Conservation (phyloP, 2,113 vertebrate species). For the Phoenicopterus ruber region DNA sequence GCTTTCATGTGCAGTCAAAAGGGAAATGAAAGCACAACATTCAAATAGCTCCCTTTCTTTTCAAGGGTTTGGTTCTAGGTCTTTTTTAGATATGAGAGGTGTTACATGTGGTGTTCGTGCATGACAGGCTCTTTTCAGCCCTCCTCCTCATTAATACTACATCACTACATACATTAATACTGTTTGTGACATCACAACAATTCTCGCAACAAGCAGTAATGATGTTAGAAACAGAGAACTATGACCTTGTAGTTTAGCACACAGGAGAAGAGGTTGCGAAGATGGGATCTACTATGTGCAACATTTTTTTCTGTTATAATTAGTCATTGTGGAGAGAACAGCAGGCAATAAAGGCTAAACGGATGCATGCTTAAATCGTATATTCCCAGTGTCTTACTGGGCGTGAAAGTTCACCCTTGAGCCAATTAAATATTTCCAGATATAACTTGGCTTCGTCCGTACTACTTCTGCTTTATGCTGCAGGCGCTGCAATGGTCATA, state of each 20-base stretch:
- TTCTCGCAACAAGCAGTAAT: not conserved
- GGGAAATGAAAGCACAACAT: constrained; percentile 11
- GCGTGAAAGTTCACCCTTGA: constrained; percentile 45
- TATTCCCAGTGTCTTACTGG: constrained; percentile 28
- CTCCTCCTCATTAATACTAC: not conserved
- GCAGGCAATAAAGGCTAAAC: not conserved
- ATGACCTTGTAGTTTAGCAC: not conserved
- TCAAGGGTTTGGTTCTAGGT: not conserved
- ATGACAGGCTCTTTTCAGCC: not conserved
- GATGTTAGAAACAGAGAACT: not conserved
- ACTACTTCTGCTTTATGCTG: constrained; percentile 21
- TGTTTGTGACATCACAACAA: not conserved
- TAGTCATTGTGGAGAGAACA: constrained; percentile 7
- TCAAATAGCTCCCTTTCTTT: not conserved
- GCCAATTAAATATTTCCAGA: constrained; percentile 58
- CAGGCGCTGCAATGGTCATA: not conserved
- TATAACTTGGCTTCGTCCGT: not conserved
- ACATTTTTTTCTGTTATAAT: not conserved
- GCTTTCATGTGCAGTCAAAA: not conserved
- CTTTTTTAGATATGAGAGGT: not conserved
- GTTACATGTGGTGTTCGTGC: not conserved
- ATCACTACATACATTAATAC: not conserved
- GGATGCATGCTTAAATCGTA: constrained; percentile 37
- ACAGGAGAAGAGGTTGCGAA: not conserved
- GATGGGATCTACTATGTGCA: not conserved